Percentiles rank a stretch among this genome's conserved stretches.
Evolutionary conservation across 2,888 invertebrate genomes (phyloP).

Genomic region (Cryptus armator): DNA sequence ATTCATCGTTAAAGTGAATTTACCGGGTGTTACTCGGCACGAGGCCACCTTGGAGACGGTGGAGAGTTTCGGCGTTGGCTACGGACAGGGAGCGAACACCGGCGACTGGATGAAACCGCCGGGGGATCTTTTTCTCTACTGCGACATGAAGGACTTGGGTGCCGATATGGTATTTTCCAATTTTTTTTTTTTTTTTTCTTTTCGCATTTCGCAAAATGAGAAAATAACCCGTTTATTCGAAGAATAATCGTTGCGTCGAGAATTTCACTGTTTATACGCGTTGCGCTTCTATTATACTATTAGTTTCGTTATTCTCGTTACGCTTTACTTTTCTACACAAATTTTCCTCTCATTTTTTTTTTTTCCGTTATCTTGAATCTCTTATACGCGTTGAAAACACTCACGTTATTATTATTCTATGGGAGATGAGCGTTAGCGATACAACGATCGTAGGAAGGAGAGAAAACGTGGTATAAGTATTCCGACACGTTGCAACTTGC

Average conservation of each 20-base stretch:
- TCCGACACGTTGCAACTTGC: conserved; percentile 46
- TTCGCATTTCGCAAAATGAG: not conserved
- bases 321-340: conserved; percentile 6
- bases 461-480: conserved; percentile 38
- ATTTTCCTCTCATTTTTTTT: no score
- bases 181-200: conserved; percentile 4
- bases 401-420: conserved; percentile 19
- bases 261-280: not conserved
- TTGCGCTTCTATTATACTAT: not conserved
- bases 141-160: conserved; percentile 93
- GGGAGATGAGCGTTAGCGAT: conserved; percentile 15
- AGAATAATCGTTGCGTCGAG: not conserved
- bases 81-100: conserved; percentile 81
- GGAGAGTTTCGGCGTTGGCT: conserved; percentile 84
- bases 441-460: conserved; percentile 18
- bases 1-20: conserved; percentile 76
- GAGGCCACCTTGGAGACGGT: conserved; percentile 83
- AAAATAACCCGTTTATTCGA: not conserved
- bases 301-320: conserved; percentile 29
- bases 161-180: conserved; percentile 90
- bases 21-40: conserved; percentile 79
- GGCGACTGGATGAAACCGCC: conserved; percentile 88
- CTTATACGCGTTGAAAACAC: conserved; percentile 19
- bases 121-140: conserved; percentile 89
- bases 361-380: conserved; percentile 15